phyloP scores from a whole-genome alignment of 2,888 invertebrate species.

The Pyralis farinalis region DNA sequence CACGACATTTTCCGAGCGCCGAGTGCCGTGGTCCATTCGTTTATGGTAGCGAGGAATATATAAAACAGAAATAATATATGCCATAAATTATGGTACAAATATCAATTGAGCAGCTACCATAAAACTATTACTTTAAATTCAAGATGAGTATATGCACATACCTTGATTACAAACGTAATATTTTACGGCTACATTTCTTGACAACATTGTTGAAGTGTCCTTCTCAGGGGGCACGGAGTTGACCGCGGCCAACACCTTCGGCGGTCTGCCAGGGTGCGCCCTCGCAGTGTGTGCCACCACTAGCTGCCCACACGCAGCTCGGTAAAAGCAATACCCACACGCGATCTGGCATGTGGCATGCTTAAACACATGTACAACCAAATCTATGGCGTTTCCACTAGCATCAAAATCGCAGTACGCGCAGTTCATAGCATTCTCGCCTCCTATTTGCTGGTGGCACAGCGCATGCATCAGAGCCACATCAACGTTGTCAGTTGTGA shows the following conservation, averaged over 20 bases:
- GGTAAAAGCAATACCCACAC: conserved; percentile 85
- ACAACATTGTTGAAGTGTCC: conserved; percentile 30
- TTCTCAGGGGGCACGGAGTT: conserved; percentile 26
- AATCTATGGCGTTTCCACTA: conserved; percentile 44
- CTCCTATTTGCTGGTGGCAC: conserved; percentile 51
- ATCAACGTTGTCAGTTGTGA: conserved; percentile 53
- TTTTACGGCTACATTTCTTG: conserved; percentile 53
- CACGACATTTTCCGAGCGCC: too few relatives aligned
- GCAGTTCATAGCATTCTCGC: conserved; percentile 74
- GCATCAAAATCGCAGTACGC: conserved; percentile 78
- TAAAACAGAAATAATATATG: too few relatives aligned
- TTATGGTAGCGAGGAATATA: too few relatives aligned
- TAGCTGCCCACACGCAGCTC: conserved; percentile 80
- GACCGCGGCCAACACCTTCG: conserved; percentile 32
- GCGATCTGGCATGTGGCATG: conserved; percentile 83
- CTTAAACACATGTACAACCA: conserved; percentile 82
- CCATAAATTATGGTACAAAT: too few relatives aligned
- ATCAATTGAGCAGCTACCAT: too few relatives aligned
- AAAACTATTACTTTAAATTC: too few relatives aligned
- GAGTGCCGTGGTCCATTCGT: too few relatives aligned
- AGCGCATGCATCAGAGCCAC: conserved; percentile 58
- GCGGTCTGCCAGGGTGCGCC: conserved; percentile 36
- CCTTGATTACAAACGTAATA: conserved; percentile 51
- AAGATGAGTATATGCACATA: conserved; percentile 20
- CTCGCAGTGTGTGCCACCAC: conserved; percentile 81